Percentiles rank a stretch among this genome's conserved stretches.
These are phyloP conservation scores for Oreochromis mossambicus DNA, from an alignment of 2,797 vertebrate genomes.

Conservation along the genomic window DNA sequence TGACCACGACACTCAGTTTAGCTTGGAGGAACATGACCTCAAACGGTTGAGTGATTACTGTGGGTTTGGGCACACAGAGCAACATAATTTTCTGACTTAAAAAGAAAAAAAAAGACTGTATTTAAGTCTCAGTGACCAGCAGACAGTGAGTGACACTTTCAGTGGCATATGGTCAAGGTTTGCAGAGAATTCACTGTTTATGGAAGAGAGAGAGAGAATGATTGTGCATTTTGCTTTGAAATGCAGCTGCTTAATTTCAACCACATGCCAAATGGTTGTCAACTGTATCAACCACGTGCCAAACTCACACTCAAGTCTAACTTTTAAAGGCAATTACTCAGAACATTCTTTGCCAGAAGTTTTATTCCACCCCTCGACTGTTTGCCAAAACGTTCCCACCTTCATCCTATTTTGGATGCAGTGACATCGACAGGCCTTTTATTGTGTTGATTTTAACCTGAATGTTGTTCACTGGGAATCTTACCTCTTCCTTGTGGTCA, in stretches of 20 bases:
- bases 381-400: neutral
- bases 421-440: neutral
- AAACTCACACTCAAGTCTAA: constrained; percentile 24
- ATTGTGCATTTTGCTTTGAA: constrained; percentile 44
- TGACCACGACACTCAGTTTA: constrained; percentile 14
- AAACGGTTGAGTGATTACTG: constrained; percentile 30
- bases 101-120: neutral
- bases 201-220: constrained; percentile 2
- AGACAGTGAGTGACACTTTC: constrained; percentile 34
- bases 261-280: constrained; percentile 52
- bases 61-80: neutral
- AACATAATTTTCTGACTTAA: neutral
- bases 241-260: constrained; percentile 47
- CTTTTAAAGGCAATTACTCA: constrained; percentile 15
- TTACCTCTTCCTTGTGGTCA: constrained; percentile 83
- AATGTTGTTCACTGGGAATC: neutral
- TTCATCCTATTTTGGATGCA: neutral
- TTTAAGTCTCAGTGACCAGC: neutral
- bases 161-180: constrained; percentile 19
- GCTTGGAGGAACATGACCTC: constrained; percentile 32
- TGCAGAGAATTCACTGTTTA: constrained; percentile 40
- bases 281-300: constrained; percentile 41
- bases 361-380: neutral
- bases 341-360: neutral
- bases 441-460: neutral